Evolutionary conservation across 2,113 vertebrate genomes (phyloP).

Genomic region (Bostrychus sinensis): DNA sequence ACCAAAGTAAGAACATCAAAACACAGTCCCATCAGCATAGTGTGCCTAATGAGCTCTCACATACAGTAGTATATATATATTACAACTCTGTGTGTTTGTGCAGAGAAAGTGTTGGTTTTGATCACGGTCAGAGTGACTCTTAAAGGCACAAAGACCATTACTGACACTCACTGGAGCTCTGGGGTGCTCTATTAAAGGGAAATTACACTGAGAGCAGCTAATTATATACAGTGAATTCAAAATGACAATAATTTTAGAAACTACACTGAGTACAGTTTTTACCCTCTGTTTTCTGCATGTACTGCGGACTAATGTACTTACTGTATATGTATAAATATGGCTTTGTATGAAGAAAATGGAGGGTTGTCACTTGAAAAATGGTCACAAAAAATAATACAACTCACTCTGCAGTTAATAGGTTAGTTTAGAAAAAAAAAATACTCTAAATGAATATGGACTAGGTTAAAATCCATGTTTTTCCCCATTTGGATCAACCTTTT

Average conservation of each 20-base stretch:
- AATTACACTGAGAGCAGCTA: conserved; percentile 19
- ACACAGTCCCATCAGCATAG: conserved; percentile 16
- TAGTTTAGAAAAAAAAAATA: too few relatives aligned
- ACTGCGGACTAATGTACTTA: not conserved
- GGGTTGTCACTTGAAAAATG: too few relatives aligned
- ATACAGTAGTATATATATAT: conserved; percentile 15
- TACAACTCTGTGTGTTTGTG: conserved; percentile 24
- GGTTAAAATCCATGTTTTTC: too few relatives aligned
- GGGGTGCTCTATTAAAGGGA: conserved; percentile 31
- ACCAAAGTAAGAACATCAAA: conserved; percentile 28
- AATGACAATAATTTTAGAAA: conserved; percentile 7
- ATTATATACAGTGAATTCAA: conserved; percentile 25
- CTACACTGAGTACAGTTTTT: conserved; percentile 12
- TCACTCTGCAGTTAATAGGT: too few relatives aligned
- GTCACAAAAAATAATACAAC: too few relatives aligned
- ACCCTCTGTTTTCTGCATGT: not conserved
- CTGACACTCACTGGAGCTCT: conserved; percentile 13
- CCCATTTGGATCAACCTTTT: too few relatives aligned
- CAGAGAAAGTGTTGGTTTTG: conserved; percentile 36
- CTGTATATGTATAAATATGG: not conserved
- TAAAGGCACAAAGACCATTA: conserved; percentile 33
- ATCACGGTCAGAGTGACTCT: conserved; percentile 38
- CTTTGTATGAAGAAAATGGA: not conserved
- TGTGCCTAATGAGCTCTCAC: conserved; percentile 29
- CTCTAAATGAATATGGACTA: too few relatives aligned